Evolutionary conservation across 1,140 invertebrate genomes (phyloP), one percentile per base, ranked within the genome.

Genomic region (Aphaenogaster rudis): DNA sequence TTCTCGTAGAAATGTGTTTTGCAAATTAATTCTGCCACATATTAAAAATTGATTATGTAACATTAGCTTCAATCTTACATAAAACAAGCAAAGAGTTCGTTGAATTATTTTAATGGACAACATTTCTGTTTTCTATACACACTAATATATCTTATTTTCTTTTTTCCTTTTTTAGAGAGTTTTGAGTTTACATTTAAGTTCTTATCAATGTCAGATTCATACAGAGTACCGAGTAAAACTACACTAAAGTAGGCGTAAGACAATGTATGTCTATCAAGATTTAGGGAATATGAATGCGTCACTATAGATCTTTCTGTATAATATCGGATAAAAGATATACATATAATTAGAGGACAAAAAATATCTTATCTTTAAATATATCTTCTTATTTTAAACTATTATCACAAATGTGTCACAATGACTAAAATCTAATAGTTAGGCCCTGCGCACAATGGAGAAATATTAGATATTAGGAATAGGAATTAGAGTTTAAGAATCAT

Each of bases 1-100:
- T 76, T 87, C 21, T 64, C 11, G 2, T 74, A 3, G 33, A 39
- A 66, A 48, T 79, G 33, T 66, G 6, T 52, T 50, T 48, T 33
- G 28, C 21, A 69, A 67, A 36, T 67, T 86, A 67, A 63, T 45
- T 66, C 54, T 21, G 7, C 15, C 5, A 45, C 33, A 48, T n/a
- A 42, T 67, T 39, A 45, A 42, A 48, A 48, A 36, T 72, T 57
- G 5, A 74, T 21, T 42, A 21, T 15, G 7, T 42, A 9, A 66
- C 2, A n/a, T 64, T 64, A 66, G 28, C 13, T 63, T 63, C 13
- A 52, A 57, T 28, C 3, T 57, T 42, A 52, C 42, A 3, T 54
- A 72, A 74, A n/a, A 52, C 4, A 6, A 63, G 6, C 15, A 39
- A 72, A n/a, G 6, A 9, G 2, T 52, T n/a, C 9, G 2, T 36